A percentile compares a stretch with the other conserved stretches of the same genome.
Conservation (phyloP, 2,888 invertebrate species). For the Dione juno region DNA sequence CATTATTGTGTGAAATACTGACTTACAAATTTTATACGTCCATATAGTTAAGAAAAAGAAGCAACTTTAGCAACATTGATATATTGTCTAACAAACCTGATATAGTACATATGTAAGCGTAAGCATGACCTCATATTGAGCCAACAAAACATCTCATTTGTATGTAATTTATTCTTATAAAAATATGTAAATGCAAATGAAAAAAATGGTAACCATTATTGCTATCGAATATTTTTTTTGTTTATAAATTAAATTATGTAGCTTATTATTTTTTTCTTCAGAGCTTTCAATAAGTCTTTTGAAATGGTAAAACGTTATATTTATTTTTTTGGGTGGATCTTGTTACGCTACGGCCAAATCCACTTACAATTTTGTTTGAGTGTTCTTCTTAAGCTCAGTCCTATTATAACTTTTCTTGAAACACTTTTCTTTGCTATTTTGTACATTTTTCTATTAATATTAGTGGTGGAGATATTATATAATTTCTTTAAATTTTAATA, state of each 20-base stretch:
- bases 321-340: constrained; percentile 8
- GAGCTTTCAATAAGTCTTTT: constrained; percentile 6
- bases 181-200: not conserved
- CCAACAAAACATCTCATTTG: too few species aligned
- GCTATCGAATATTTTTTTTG: not conserved
- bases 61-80: too few species aligned
- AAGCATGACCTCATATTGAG: too few species aligned
- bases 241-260: not conserved
- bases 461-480: not conserved
- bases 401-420: constrained; percentile 15
- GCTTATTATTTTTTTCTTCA: not conserved
- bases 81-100: too few species aligned
- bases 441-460: not conserved
- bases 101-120: too few species aligned
- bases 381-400: constrained; percentile 18
- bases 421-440: not conserved
- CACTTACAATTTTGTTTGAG: constrained; percentile 24
- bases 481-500: too few species aligned
- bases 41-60: too few species aligned
- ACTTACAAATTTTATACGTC: too few species aligned
- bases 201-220: not conserved
- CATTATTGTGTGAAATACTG: not conserved
- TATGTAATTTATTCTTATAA: not conserved
- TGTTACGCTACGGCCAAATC: constrained; percentile 8
- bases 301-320: constrained; percentile 22